Evolutionary conservation across 2,113 vertebrate genomes (phyloP).

Genomic region (Ranitomeya variabilis): DNA sequence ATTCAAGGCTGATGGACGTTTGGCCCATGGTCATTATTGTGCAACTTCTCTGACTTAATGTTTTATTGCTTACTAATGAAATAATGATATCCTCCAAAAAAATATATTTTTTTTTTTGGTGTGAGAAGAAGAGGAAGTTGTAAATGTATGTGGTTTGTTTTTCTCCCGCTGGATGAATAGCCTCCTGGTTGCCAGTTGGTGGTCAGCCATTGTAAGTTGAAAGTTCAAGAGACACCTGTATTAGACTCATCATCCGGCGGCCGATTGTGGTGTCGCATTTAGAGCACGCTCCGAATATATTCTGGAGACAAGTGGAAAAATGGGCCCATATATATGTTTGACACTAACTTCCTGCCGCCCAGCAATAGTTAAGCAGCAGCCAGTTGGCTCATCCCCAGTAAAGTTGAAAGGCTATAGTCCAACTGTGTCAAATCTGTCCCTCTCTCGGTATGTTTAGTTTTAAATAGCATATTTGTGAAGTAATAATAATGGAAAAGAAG

Average conservation of each 20-base stretch:
- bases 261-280: constrained; percentile 58
- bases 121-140: constrained; percentile 54
- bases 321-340: constrained; percentile 59
- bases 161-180: constrained; percentile 53
- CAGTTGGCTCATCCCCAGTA: constrained; percentile 67
- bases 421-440: constrained; percentile 72
- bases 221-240: constrained; percentile 73
- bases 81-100: constrained; percentile 49
- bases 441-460: constrained; percentile 65
- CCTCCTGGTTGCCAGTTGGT: constrained; percentile 62
- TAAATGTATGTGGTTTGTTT: constrained; percentile 51
- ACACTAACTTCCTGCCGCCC: constrained; percentile 66
- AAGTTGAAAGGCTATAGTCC: constrained; percentile 71
- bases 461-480: constrained; percentile 72
- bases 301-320: constrained; percentile 64
- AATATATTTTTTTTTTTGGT: constrained; percentile 26
- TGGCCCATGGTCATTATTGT: constrained; percentile 16
- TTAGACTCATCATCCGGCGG: constrained; percentile 63
- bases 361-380: constrained; percentile 63
- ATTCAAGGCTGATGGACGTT: constrained; percentile 32
- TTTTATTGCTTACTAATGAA: constrained; percentile 44
- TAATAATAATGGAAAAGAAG: constrained; percentile 68
- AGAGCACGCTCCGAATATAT: constrained; percentile 66
- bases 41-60: not conserved
- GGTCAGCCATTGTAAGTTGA: constrained; percentile 64